These are phyloP conservation scores for Lethenteron camtschaticum DNA, from an alignment of 2,113 vertebrate species.

Conservation along the genomic window DNA sequence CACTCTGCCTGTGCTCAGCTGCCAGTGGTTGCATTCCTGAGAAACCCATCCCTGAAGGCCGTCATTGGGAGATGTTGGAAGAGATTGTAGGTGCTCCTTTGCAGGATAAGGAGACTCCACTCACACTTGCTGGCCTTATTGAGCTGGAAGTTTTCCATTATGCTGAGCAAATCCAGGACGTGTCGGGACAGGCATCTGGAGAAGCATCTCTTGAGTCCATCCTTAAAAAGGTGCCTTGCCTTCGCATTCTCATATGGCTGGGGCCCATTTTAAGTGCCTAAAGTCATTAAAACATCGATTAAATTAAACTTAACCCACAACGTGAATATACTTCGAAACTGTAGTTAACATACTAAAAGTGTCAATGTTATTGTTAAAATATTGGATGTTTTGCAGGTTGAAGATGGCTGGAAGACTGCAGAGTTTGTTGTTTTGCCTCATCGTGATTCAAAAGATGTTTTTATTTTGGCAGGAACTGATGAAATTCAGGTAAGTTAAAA, in stretches of 20 bases:
- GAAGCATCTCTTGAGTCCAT: slow-evolving; percentile 39
- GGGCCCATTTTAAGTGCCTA: background rate
- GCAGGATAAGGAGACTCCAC: slow-evolving; percentile 17
- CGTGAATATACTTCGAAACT: background rate
- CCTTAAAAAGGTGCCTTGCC: slow-evolving; percentile 31
- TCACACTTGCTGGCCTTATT: slow-evolving; percentile 25
- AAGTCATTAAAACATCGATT: background rate
- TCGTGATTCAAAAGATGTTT: slow-evolving; percentile 33
- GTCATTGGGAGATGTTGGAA: slow-evolving; percentile 36
- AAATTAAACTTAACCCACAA: too few species aligned
- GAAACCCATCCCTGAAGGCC: slow-evolving; percentile 36
- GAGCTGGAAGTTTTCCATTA: slow-evolving; percentile 30
- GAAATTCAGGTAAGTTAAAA: slow-evolving; percentile 34
- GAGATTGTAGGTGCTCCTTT: slow-evolving; percentile 22
- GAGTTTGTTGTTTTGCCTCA: slow-evolving; percentile 36
- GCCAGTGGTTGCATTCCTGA: slow-evolving; percentile 35
- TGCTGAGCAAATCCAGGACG: slow-evolving; percentile 31
- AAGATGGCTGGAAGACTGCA: slow-evolving; percentile 38
- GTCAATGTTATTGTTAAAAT: background rate
- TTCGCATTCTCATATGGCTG: too few species aligned
- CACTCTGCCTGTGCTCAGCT: slow-evolving; percentile 17
- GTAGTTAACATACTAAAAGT: background rate
- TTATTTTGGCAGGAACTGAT: slow-evolving; percentile 44
- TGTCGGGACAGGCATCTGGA: slow-evolving; percentile 45
- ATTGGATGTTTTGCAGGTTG: slow-evolving; percentile 20